These are phyloP conservation scores for Neofelis nebulosa DNA, from an alignment of 2,113 vertebrate genomes.

Conservation along the genomic window DNA sequence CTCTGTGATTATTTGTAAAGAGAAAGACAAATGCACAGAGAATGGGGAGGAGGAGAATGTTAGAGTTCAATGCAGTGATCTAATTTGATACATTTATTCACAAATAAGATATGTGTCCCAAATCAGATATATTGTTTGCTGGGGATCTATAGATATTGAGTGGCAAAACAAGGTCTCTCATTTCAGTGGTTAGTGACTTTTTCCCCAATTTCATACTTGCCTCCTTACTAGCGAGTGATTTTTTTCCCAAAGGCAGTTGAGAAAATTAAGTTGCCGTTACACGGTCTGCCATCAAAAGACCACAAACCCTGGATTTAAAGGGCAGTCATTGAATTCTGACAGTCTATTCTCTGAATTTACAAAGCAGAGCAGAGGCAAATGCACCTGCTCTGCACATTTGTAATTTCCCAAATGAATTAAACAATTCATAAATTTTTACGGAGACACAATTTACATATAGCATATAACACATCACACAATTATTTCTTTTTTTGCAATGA, in stretches of 20 bases:
- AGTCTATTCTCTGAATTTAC: neutral
- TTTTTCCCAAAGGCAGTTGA: neutral
- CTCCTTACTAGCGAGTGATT: neutral
- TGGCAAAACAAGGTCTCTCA: neutral
- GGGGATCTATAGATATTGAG: neutral
- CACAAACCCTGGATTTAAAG: neutral
- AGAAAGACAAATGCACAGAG: neutral
- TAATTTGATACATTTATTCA: neutral
- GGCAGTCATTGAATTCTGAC: neutral
- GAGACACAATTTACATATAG: neutral
- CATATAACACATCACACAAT: no score
- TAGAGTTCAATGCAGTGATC: neutral
- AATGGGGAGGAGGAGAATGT: neutral
- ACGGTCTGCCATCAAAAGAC: neutral
- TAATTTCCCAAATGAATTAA: neutral
- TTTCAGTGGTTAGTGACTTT: neutral
- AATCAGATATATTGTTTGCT: neutral
- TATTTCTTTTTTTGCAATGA: neutral
- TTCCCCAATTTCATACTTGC: neutral
- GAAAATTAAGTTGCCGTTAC: neutral
- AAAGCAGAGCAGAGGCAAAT: neutral
- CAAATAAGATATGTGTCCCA: neutral
- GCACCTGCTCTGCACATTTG: neutral
- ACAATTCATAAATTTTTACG: neutral
- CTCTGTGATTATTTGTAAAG: conserved; percentile 35